Conservation (phyloP, 2,888 invertebrate genomes). For the Thymelicus sylvestris region DNA sequence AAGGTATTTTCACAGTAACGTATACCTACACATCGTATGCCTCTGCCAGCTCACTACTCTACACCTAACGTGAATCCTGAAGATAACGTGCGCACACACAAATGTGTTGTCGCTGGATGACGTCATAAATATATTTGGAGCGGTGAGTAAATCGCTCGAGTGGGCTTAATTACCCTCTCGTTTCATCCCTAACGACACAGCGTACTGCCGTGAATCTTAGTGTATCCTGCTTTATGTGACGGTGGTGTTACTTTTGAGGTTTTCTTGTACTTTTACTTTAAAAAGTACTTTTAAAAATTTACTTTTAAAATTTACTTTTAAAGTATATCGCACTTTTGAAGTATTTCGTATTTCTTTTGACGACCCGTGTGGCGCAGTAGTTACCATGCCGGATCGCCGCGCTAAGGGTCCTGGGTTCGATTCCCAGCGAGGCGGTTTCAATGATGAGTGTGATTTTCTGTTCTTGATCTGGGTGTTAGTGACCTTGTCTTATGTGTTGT, state of each 20-base stretch:
- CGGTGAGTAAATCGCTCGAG: conserved; percentile 21
- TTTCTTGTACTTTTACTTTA: neutral
- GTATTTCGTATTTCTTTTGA: no score
- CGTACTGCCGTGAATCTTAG: conserved; percentile 4
- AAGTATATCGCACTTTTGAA: no score
- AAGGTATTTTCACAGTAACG: no score
- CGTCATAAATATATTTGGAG: conserved; percentile 34
- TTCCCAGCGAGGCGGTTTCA: no score
- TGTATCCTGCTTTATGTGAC: conserved; percentile 7
- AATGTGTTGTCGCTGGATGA: conserved; percentile 27
- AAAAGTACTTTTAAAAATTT: no score
- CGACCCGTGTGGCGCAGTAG: no score
- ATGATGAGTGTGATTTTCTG: no score
- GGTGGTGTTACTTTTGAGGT: neutral
- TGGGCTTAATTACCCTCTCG: conserved; percentile 28
- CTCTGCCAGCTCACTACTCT: conserved; percentile 13
- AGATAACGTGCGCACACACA: conserved; percentile 23
- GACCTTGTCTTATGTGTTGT: no score
- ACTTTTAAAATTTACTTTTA: no score
- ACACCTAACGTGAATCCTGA: conserved; percentile 23
- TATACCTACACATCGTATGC: neutral
- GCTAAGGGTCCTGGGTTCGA: no score
- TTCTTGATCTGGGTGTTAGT: no score
- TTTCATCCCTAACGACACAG: conserved; percentile 20
- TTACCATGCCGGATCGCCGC: no score